Evolutionary conservation across 2,888 invertebrate genomes (phyloP), one percentile per base, ranked within the genome.

Genomic region (Mythimna ferrago): DNA sequence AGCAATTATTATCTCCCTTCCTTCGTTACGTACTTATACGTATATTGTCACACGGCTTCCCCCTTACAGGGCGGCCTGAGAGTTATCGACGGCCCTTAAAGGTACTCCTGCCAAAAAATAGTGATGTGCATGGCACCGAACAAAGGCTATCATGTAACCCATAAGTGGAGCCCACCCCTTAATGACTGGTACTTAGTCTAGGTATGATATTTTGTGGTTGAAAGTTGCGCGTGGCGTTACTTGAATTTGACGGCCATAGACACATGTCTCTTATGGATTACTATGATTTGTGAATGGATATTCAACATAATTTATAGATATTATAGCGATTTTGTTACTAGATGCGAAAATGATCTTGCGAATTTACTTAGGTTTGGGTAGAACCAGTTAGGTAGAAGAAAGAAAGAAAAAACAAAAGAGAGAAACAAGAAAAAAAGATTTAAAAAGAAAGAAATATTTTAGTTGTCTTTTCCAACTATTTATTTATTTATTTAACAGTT

Each of bases 101-200:
- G 54, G 63, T 74, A 56, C 73, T 80, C 66, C 68, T 77, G 67
- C 74, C 81, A 80, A 83, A 82, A 48, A 82, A 80, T 80, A 80
- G 80, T 78, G 79, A 68, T 71, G 80, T 70, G 74, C 82, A 66
- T 66, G 70, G 78, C 64, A 35, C 38, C n/a, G 82, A 82, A 82
- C 80, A 81, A 81, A 82, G 68, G 68, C 61, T 66, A 82, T 78
- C 74, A 60, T 74, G 69, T 78, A 75, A n/a, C 70, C 14, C n/a
- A 56, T 73, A 21, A 81, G 80, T 64, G 66, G 14, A 32, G 26
- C 14, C 80, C 56, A 62, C 65, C 65, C 61, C 64, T 71, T 82
- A 78, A 68, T 68, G 38, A 68, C 74, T 77, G 56, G 26, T 65
- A 70, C 64, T 68, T 44, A 73, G 64, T 61, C 60, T 26, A 4